A percentile compares a stretch with the other conserved stretches of the same genome.
Conservation (phyloP, 2,888 invertebrate genomes). For the Iselma pallidipennis region DNA sequence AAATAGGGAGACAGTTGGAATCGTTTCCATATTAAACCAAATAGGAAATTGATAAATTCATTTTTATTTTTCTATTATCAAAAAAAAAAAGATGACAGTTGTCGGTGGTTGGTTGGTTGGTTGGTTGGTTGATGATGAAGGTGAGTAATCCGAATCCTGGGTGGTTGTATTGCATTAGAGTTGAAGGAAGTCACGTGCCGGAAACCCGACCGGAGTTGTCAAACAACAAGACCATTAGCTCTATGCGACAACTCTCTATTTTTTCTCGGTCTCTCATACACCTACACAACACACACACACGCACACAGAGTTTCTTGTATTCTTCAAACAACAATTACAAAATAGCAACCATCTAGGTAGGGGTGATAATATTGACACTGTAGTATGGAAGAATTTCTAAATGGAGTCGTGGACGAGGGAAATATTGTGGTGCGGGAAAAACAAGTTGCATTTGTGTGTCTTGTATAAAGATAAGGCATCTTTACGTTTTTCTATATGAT, state of each 20-base stretch:
- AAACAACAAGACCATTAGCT: slow-evolving; percentile 40
- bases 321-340: not conserved
- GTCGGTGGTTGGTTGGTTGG: not conserved
- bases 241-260: slow-evolving; percentile 10
- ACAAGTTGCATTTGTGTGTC: not conserved
- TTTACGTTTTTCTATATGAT: slow-evolving; percentile 36
- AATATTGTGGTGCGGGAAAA: not conserved
- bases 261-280: not conserved
- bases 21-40: slow-evolving; percentile 11
- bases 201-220: slow-evolving; percentile 38
- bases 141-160: slow-evolving; percentile 32
- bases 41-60: slow-evolving; percentile 14
- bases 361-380: not conserved
- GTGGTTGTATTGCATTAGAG: slow-evolving; percentile 37
- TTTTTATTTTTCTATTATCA: slow-evolving; percentile 16
- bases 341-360: not conserved
- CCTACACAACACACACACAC: too few species aligned
- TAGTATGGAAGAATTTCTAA: not conserved
- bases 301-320: not conserved
- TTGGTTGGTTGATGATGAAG: slow-evolving; percentile 1
- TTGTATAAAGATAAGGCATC: not conserved
- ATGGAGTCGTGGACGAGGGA: too few species aligned
- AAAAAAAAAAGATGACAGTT: not conserved
- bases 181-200: slow-evolving; percentile 39
- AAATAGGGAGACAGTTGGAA: slow-evolving; percentile 11